Evolutionary conservation across 1,140 invertebrate genomes (phyloP).

Genomic region (Drosophila pseudoananassae): DNA sequence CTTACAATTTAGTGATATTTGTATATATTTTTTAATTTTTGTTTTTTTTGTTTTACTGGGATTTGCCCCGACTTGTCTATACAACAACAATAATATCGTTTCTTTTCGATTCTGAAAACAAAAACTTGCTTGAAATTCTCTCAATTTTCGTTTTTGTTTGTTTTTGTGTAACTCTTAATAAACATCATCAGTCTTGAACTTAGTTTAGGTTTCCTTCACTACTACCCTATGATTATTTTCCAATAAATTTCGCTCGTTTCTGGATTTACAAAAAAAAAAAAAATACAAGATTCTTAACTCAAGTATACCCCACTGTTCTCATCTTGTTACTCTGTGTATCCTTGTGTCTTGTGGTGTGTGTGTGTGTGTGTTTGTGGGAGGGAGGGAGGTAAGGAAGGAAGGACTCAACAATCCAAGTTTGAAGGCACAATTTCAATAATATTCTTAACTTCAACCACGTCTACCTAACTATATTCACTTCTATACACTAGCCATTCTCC

Average conservation of each 20-base stretch:
- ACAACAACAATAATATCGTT: slow-evolving; percentile 62
- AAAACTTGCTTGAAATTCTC: slow-evolving; percentile 29
- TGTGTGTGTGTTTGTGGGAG: not conserved
- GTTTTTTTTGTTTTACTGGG: slow-evolving; percentile 19
- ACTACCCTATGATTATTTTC: slow-evolving; percentile 1
- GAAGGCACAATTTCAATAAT: slow-evolving; percentile 80
- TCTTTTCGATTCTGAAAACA: slow-evolving; percentile 69
- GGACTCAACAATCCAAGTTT: slow-evolving; percentile 59
- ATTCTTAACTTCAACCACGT: slow-evolving; percentile 28
- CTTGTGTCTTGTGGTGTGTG: slow-evolving; percentile 13
- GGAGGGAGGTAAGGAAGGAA: not conserved
- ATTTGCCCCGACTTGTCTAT: slow-evolving; percentile 13
- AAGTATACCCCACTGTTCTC: not conserved
- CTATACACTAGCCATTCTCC: not conserved
- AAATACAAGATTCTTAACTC: not conserved
- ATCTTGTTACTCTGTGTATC: not conserved
- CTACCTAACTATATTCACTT: not conserved
- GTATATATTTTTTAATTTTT: not conserved
- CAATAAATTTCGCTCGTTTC: not conserved
- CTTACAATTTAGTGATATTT: slow-evolving; percentile 76
- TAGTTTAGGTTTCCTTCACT: slow-evolving; percentile 64
- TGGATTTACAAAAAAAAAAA: not conserved
- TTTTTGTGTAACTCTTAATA: slow-evolving; percentile 69
- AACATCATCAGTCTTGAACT: slow-evolving; percentile 84
- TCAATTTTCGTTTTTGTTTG: slow-evolving; percentile 27